These are phyloP conservation scores for Andinoacara biseriatus DNA, from an alignment of 2,113 vertebrate genomes.

Conservation along the genomic window DNA sequence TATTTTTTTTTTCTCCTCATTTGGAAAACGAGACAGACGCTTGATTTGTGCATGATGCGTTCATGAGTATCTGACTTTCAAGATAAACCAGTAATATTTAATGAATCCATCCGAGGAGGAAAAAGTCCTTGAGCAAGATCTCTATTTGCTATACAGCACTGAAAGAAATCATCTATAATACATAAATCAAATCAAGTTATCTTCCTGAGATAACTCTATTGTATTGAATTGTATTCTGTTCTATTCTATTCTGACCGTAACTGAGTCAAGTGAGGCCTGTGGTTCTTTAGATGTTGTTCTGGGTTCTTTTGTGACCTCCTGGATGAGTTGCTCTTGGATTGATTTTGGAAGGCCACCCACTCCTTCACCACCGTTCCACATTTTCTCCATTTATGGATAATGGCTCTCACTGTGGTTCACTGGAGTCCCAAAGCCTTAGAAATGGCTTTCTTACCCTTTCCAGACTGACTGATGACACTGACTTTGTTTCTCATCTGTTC, in stretches of 20 bases:
- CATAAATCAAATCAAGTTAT: neutral
- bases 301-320: neutral
- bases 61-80: constrained; percentile 3
- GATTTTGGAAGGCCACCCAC: neutral
- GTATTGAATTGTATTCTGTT: too few relatives aligned
- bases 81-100: neutral
- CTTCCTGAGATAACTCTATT: neutral
- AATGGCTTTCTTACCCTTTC: neutral
- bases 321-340: neutral
- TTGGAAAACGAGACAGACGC: neutral
- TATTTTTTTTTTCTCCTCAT: neutral
- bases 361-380: neutral
- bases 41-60: neutral
- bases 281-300: neutral
- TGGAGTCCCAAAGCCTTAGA: neutral
- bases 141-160: neutral
- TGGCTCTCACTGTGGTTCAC: neutral
- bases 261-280: neutral
- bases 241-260: too few relatives aligned
- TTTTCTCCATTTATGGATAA: neutral
- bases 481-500: neutral
- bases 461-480: neutral
- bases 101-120: neutral
- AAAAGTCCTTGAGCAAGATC: neutral
- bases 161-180: neutral